These are phyloP conservation scores for Petrocephalus sullivani DNA, from an alignment of 2,797 vertebrate species.

Conservation along the genomic window DNA sequence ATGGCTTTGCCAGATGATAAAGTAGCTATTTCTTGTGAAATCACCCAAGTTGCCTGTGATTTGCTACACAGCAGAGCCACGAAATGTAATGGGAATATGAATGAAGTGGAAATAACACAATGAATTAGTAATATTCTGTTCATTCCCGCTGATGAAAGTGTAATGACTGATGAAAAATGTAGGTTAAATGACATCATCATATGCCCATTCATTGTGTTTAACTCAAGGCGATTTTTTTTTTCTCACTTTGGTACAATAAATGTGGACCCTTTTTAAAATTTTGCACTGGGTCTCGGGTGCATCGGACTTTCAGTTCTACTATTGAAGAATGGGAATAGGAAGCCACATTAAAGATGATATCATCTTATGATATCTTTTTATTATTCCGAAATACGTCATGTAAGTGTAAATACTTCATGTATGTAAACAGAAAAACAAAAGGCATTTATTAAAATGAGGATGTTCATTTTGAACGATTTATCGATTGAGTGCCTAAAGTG, in stretches of 20 bases:
- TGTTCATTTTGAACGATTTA: background rate
- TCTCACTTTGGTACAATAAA: background rate
- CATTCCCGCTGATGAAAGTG: background rate
- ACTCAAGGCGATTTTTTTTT: background rate
- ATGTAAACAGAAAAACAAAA: background rate
- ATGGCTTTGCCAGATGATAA: background rate
- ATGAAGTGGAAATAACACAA: slow-evolving; percentile 1
- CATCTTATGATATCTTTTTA: background rate
- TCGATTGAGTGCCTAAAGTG: background rate
- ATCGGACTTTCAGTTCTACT: background rate
- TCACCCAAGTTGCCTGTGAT: background rate
- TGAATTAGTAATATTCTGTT: slow-evolving; percentile 21
- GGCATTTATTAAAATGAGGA: background rate
- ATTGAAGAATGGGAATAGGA: background rate
- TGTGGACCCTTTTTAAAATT: background rate
- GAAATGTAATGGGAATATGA: background rate
- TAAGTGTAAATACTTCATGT: background rate
- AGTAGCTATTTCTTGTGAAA: background rate
- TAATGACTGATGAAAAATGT: slow-evolving; percentile 10
- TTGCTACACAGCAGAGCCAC: background rate
- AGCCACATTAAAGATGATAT: background rate
- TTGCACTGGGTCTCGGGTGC: background rate
- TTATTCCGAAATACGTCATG: background rate
- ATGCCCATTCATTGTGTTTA: background rate
- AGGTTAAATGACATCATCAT: background rate